A percentile compares a stretch with the other conserved stretches of the same genome.
Evolutionary conservation across 1,140 invertebrate species (phyloP).

Genomic region (Trichoplusia ni): DNA sequence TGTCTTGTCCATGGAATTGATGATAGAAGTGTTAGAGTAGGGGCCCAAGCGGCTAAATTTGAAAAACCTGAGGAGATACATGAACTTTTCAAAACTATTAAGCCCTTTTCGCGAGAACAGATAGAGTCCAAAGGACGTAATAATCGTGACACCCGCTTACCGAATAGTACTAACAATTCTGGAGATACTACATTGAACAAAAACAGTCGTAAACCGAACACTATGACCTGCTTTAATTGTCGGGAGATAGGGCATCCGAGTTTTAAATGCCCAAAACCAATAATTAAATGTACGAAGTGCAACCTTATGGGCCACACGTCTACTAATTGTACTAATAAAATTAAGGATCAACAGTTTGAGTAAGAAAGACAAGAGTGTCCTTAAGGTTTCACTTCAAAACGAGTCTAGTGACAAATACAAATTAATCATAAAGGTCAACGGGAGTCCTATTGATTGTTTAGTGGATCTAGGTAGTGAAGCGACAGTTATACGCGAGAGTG

Average conservation of each 20-base stretch:
- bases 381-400: slow-evolving; percentile 21
- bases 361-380: not conserved
- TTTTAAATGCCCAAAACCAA: slow-evolving; percentile 28
- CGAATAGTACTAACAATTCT: not conserved
- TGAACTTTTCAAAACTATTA: slow-evolving; percentile 31
- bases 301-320: slow-evolving; percentile 25
- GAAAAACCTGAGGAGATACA: slow-evolving; percentile 31
- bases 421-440: slow-evolving; percentile 36
- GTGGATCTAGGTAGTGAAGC: slow-evolving; percentile 38
- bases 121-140: not conserved
- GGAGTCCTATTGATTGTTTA: not conserved
- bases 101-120: not conserved
- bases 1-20: slow-evolving; percentile 37
- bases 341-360: not conserved
- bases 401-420: slow-evolving; percentile 29
- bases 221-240: slow-evolving; percentile 32
- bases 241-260: slow-evolving; percentile 27
- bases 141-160: not conserved
- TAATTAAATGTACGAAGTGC: slow-evolving; percentile 30
- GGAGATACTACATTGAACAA: no score
- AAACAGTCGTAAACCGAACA: no score
- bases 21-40: slow-evolving; percentile 27
- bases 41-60: slow-evolving; percentile 34
- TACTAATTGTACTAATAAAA: slow-evolving; percentile 18
- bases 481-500: slow-evolving; percentile 25